These are phyloP conservation scores for Erebia ligea DNA, from an alignment of 2,888 invertebrate species.

Conservation along the genomic window DNA sequence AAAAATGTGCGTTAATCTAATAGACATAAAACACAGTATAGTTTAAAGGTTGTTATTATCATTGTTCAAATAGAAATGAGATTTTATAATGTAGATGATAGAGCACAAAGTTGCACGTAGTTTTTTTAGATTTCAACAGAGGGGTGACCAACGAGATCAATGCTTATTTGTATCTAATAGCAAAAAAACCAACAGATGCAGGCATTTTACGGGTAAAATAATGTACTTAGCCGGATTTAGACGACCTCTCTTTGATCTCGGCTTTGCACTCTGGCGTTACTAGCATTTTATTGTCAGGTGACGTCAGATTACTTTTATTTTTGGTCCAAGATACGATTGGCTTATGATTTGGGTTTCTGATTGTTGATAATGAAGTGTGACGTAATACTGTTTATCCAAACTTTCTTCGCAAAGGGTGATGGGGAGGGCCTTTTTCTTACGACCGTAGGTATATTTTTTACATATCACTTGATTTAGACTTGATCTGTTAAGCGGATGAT, in stretches of 20 bases:
- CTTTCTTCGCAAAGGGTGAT: constrained; percentile 41
- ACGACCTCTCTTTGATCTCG: constrained; percentile 75
- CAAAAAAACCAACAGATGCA: constrained; percentile 81
- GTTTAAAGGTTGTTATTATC: constrained; percentile 21
- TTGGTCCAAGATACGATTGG: constrained; percentile 54
- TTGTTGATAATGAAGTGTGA: constrained; percentile 54
- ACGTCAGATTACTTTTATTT: constrained; percentile 53
- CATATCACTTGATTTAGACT: neutral
- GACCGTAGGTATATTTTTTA: neutral
- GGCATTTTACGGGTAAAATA: constrained; percentile 81
- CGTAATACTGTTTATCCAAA: constrained; percentile 54
- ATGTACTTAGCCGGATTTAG: constrained; percentile 79
- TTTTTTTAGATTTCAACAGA: constrained; percentile 37
- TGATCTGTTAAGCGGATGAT: too few relatives aligned
- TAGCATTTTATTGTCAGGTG: constrained; percentile 52
- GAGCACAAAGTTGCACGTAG: constrained; percentile 37
- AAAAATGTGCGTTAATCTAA: constrained; percentile 18
- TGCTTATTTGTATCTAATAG: constrained; percentile 80
- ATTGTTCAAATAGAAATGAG: constrained; percentile 30
- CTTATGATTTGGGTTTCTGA: constrained; percentile 49
- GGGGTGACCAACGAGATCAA: constrained; percentile 70
- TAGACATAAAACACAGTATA: constrained; percentile 13
- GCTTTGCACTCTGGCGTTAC: constrained; percentile 51
- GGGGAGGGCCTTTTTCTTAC: neutral
- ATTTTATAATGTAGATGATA: constrained; percentile 22